These are phyloP conservation scores for Nycteola revayana DNA, from an alignment of 2,888 invertebrate species.

Conservation along the genomic window DNA sequence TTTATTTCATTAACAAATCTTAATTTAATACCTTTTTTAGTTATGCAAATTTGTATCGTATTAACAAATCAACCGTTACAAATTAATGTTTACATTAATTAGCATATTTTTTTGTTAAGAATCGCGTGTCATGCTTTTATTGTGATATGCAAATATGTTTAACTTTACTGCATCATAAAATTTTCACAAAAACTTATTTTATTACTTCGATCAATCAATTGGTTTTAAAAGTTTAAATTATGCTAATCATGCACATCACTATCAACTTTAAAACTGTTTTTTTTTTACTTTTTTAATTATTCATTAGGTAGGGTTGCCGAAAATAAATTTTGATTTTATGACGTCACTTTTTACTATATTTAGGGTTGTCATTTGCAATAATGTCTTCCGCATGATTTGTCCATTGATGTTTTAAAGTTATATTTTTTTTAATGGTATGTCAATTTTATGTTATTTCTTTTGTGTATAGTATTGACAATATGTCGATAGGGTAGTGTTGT, in stretches of 20 bases:
- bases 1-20: constrained; percentile 51
- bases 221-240: constrained; percentile 44
- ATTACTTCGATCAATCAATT: constrained; percentile 73
- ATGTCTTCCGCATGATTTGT: constrained; percentile 70
- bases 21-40: constrained; percentile 47
- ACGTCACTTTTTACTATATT: constrained; percentile 33
- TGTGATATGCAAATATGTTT: constrained; percentile 43
- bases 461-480: constrained; percentile 70
- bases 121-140: constrained; percentile 65
- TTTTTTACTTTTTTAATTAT: too few relatives aligned
- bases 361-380: constrained; percentile 52
- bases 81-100: constrained; percentile 78
- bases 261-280: too few relatives aligned
- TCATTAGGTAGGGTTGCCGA: constrained; percentile 63
- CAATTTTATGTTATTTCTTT: constrained; percentile 77
- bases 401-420: constrained; percentile 70
- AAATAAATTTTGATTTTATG: constrained; percentile 66
- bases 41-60: constrained; percentile 67
- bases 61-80: constrained; percentile 81
- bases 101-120: constrained; percentile 70
- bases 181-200: constrained; percentile 53
- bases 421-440: constrained; percentile 79
- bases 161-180: constrained; percentile 59
- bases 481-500: constrained; percentile 75
- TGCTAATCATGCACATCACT: constrained; percentile 53